Base-by-base conservation (phyloP, 2,113 vertebrate genomes). In the Siphamia tubifer region DNA sequence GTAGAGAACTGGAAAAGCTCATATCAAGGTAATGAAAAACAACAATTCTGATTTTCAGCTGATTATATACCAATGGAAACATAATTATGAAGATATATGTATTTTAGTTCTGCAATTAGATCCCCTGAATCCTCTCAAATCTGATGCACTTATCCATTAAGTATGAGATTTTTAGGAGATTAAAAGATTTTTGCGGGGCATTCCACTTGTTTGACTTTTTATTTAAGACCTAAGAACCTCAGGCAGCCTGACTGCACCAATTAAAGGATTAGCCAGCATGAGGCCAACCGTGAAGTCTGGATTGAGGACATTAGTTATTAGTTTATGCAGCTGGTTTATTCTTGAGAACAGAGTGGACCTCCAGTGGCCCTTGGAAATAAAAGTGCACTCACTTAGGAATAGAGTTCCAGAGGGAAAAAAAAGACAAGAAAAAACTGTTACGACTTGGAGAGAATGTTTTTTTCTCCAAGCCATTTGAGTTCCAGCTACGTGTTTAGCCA, bases 201-300 rank as follows among this genome's bases (percentile, higher is more conserved):
- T 71, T 79, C 40, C 31, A 67, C 12, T 72, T 4, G 17, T 6
- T 52, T 23, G 53, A 66, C 60, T 65, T 71, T 72, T 74, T 19
- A 54, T 21, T 79, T 19, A 36, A 52, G 62, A 78, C 42, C 44
- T 43, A 32, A 58, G 51, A 56, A 74, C 69, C 71, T 80, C 25
- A 1, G 47, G 56, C 74, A 56, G 49, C 36, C 15, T 25, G 43
- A 6, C 62, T 56, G 51, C 67, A 49, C 58, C 78, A 86, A 62
- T 73, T 84, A 83, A 81, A 82, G 71, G 87, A 86, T 86, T 84
- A 81, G 49, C 63, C 13, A 1, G 28, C 64, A 48, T 61, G 74
- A 81, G 42, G 49, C 68, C 82, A 62, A 74, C 61, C 62, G 17
- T 82, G 68, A 85, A 65, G 67, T 68, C 62, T 64, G 49, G 38